phyloP scores from a whole-genome alignment of 2,888 invertebrate species.

The Microchrysa polita region DNA sequence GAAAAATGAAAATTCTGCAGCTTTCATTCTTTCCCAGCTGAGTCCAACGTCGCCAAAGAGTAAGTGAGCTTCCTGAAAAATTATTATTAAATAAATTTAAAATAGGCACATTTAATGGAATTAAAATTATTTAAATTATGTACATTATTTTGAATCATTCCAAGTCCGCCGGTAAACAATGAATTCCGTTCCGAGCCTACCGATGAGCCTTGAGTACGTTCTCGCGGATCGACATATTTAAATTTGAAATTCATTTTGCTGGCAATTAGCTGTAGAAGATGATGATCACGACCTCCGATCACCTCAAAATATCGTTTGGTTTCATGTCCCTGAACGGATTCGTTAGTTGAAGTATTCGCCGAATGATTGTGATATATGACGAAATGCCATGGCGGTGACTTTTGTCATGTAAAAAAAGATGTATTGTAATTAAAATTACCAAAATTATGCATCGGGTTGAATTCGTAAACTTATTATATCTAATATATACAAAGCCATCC shows the following conservation, averaged over 20 bases:
- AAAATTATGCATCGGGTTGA: too few species aligned
- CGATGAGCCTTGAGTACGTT: constrained; percentile 75
- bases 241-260: constrained; percentile 77
- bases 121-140: constrained; percentile 1
- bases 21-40: constrained; percentile 76
- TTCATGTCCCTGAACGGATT: neutral
- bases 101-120: neutral
- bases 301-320: constrained; percentile 59
- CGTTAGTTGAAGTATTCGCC: constrained; percentile 29
- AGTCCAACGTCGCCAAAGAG: constrained; percentile 80
- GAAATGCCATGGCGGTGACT: constrained; percentile 83
- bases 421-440: too few species aligned
- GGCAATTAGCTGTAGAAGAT: constrained; percentile 71
- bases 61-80: constrained; percentile 72
- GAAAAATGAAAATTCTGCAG: constrained; percentile 79
- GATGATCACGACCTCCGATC: constrained; percentile 77
- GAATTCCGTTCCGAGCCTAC: constrained; percentile 70
- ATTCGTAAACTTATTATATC: too few species aligned
- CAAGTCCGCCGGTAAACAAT: constrained; percentile 76
- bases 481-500: too few species aligned
- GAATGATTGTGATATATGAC: constrained; percentile 66
- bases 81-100: constrained; percentile 2
- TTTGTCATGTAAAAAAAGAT: too few species aligned
- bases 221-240: constrained; percentile 77
- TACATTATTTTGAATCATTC: constrained; percentile 76